Evolutionary conservation across 2,113 vertebrate genomes (phyloP).

Genomic region (Rhinogobius similis): DNA sequence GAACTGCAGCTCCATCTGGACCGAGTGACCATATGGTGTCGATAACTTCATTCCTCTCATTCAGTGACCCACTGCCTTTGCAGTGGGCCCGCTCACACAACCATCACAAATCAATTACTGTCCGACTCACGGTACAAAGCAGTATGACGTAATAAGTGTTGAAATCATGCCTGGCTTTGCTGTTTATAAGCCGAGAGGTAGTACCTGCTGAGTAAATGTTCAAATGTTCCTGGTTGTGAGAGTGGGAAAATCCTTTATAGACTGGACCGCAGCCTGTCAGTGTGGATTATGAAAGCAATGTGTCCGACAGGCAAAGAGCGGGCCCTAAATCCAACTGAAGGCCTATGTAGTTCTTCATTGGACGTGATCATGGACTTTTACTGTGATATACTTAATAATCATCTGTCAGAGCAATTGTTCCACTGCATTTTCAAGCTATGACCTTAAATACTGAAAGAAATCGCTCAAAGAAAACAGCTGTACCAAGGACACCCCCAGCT

Average conservation of each 20-base stretch:
- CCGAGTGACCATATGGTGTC: conserved; percentile 12
- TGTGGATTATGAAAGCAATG: conserved; percentile 39
- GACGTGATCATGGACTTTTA: not conserved
- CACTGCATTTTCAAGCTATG: too few species aligned
- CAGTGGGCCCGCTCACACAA: conserved; percentile 9
- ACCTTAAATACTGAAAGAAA: too few species aligned
- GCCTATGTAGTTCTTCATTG: conserved; percentile 19
- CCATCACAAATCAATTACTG: conserved; percentile 26
- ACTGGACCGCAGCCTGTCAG: conserved; percentile 44
- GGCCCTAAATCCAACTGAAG: not conserved
- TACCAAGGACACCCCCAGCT: too few species aligned
- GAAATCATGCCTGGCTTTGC: conserved; percentile 9
- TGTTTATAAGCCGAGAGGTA: conserved; percentile 2
- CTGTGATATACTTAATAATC: not conserved
- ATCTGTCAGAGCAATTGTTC: not conserved
- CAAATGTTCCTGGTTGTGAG: conserved; percentile 24
- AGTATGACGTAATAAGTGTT: conserved; percentile 13
- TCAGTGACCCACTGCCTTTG: conserved; percentile 12
- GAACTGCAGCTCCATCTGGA: not conserved
- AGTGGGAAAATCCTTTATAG: conserved; percentile 38
- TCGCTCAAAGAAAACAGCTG: too few species aligned
- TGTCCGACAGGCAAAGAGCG: conserved; percentile 46
- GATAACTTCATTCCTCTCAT: conserved; percentile 34
- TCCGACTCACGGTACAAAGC: conserved; percentile 20
- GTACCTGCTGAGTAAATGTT: conserved; percentile 31